Evolutionary conservation across 2,797 vertebrate genomes (phyloP), one percentile per base, ranked within the genome.

Genomic region (Halcyon leucocephala): DNA sequence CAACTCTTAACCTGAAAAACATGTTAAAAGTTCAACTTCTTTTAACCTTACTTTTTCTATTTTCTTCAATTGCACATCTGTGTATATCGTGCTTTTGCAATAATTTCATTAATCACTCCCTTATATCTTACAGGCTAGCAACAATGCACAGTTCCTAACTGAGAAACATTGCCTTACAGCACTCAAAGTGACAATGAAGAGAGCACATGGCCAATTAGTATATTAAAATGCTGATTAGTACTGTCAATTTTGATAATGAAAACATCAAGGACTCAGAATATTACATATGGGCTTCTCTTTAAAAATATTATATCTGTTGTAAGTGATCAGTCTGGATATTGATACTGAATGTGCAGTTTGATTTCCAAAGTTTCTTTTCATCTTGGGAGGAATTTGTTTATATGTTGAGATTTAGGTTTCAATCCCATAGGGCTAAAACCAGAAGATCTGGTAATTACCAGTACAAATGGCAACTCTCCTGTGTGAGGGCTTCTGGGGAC

Each of bases 171-270:
- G 60, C 35, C 39, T 79, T 69, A 10, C 22, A 90, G 28, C 18
- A 19, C 31, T 89, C 31, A 48, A 65, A 65, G 54, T 48, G 49
- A 39, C 95, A 95, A 89, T 54, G 70, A 86, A 60, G 42, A 52
- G 16, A 22, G 15, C 28, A 83, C 13, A 49, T 31, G 42, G 9
- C 31, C 46, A 78, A 65, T 52, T 69, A 86, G n/a, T 48, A 48
- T 76, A 93, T 80, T 89, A 29, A 89, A 95, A 88, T 76, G 11
- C 4, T 87, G 72, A 69, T 71, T 90, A 87, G 9, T 61, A 65
- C n/a, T 57, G 58, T 80, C 85, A 94, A 60, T 87, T 93, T 91
- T 89, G 33, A 72, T 86, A 93, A 89, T 86, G n/a, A 93, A 89
- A 90, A 81, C 14, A 5, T 82, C 61, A 92, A 28, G 14, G 55